phyloP scores from a whole-genome alignment of 1,140 invertebrate genomes.

The Cyrtorhinus lividipennis region DNA sequence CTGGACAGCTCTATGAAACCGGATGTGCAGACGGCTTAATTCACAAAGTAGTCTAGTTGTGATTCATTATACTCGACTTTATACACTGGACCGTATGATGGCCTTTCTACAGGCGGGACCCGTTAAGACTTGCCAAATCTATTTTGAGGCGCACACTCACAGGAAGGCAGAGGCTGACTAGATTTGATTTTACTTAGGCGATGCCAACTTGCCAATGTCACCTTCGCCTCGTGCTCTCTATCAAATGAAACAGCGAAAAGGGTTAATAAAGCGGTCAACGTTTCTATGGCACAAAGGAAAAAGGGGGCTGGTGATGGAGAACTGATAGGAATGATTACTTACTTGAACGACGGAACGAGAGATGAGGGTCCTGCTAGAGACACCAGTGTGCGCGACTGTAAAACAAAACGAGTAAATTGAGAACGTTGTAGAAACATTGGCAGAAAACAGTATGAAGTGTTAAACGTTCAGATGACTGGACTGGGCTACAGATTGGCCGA shows the following conservation, averaged over 20 bases:
- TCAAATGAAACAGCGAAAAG: background rate
- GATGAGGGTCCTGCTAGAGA: background rate
- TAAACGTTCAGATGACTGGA: too few relatives aligned
- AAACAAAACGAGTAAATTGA: too few relatives aligned
- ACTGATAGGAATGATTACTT: background rate
- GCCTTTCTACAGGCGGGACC: constrained; percentile 25
- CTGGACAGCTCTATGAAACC: too few relatives aligned
- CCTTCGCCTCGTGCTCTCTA: background rate
- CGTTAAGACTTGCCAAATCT: constrained; percentile 32
- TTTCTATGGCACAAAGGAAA: background rate
- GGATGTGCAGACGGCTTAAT: too few relatives aligned
- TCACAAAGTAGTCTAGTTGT: background rate
- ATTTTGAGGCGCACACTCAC: background rate
- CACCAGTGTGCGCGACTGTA: background rate
- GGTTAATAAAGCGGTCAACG: background rate
- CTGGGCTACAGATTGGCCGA: too few relatives aligned
- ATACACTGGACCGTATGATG: background rate
- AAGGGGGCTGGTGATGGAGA: background rate
- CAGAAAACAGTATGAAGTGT: too few relatives aligned
- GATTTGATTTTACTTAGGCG: background rate
- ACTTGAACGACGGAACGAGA: background rate
- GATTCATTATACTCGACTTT: background rate
- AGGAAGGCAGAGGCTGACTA: background rate
- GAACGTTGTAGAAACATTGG: too few relatives aligned
- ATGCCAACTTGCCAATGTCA: background rate